These are phyloP conservation scores for Rhinichthys osculus DNA, from an alignment of 2,797 vertebrate species.

Conservation along the genomic window DNA sequence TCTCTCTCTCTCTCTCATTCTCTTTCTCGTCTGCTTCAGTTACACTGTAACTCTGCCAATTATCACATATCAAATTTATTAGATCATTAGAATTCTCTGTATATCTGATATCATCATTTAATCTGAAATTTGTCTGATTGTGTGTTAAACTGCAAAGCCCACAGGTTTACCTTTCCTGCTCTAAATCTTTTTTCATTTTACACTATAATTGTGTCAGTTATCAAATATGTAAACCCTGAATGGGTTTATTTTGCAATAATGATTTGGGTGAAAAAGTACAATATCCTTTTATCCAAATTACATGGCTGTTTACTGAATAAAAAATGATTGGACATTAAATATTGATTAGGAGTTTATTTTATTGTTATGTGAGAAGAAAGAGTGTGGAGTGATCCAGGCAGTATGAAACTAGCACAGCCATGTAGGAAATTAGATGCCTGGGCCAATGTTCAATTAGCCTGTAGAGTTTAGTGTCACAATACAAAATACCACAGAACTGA, in stretches of 20 bases:
- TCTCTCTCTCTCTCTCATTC: background rate
- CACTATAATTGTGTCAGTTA: background rate
- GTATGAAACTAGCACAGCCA: background rate
- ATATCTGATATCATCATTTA: background rate
- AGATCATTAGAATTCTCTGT: background rate
- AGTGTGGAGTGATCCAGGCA: background rate
- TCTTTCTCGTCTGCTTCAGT: background rate
- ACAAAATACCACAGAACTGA: background rate
- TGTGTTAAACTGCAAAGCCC: background rate
- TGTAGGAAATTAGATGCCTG: background rate
- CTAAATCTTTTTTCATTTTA: background rate
- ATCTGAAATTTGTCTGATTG: background rate
- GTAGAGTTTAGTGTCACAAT: background rate
- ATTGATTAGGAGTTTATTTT: background rate
- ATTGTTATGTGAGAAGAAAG: background rate
- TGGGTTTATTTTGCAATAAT: background rate
- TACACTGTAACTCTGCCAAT: background rate
- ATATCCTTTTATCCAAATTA: conserved; percentile 7
- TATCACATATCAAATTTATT: background rate
- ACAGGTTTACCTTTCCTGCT: background rate
- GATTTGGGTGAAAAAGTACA: background rate
- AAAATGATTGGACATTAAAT: background rate
- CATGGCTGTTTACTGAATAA: background rate
- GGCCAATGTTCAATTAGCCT: background rate
- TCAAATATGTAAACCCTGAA: background rate